These are phyloP conservation scores for Nemotelus pantherinus DNA, from an alignment of 2,888 invertebrate genomes.

Conservation along the genomic window DNA sequence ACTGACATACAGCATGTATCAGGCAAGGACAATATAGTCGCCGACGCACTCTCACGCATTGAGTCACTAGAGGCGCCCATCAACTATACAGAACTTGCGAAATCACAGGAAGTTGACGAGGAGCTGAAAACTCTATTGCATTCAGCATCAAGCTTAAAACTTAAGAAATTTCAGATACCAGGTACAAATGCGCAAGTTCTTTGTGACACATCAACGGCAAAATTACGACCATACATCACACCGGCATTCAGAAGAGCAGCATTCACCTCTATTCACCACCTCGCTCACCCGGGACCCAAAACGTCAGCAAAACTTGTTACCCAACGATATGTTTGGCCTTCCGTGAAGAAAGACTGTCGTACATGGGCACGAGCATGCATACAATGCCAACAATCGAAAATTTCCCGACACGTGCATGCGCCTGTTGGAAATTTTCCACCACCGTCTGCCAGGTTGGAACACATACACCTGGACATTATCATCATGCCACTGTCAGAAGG, in stretches of 20 bases:
- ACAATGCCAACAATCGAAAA: too few relatives aligned
- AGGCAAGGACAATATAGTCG: conserved; percentile 36
- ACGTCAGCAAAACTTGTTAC: not conserved
- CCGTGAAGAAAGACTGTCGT: not conserved
- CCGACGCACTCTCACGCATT: conserved; percentile 39
- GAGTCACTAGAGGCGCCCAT: not conserved
- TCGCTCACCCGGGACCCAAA: conserved; percentile 5
- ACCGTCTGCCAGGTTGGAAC: too few relatives aligned
- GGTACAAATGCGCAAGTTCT: conserved; percentile 44
- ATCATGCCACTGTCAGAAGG: too few relatives aligned
- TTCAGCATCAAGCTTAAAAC: not conserved
- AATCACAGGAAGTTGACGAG: not conserved
- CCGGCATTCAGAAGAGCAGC: conserved; percentile 47
- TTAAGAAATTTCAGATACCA: not conserved
- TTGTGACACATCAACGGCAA: conserved; percentile 51
- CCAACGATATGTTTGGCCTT: not conserved
- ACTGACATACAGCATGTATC: conserved; percentile 45
- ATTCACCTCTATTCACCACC: conserved; percentile 50
- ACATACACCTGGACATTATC: too few relatives aligned
- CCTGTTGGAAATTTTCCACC: too few relatives aligned
- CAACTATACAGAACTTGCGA: not conserved
- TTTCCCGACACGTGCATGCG: too few relatives aligned
- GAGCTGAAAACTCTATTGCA: conserved; percentile 3
- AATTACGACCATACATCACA: conserved; percentile 52
- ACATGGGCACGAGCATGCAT: not conserved